A percentile compares a stretch with the other conserved stretches of the same genome.
Conservation (phyloP, 2,888 invertebrate genomes). For the Prosapia bicincta region DNA sequence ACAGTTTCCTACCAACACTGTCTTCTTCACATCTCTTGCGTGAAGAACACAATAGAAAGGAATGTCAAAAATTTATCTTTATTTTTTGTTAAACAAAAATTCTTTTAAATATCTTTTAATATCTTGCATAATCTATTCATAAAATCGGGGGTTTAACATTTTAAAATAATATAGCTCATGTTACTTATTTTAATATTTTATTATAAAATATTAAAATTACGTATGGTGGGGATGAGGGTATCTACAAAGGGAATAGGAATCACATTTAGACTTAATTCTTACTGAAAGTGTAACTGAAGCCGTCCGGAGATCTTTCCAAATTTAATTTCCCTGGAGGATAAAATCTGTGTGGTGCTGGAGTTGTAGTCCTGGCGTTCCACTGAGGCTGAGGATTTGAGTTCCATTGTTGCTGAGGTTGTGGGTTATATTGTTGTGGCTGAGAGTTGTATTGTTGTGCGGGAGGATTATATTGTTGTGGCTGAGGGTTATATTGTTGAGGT, state of each 20-base stretch:
- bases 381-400: constrained; percentile 43
- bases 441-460: constrained; percentile 50
- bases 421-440: constrained; percentile 40
- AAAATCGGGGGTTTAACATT: too few species aligned
- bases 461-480: constrained; percentile 52
- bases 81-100: too few species aligned
- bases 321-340: constrained; percentile 83
- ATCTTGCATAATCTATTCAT: too few species aligned
- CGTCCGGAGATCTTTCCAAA: constrained; percentile 82
- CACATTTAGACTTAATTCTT: constrained; percentile 34
- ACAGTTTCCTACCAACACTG: too few species aligned
- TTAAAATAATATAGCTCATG: too few species aligned
- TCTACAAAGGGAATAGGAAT: constrained; percentile 30
- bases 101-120: too few species aligned
- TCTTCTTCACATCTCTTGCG: too few species aligned
- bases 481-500: constrained; percentile 49
- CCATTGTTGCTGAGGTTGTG: constrained; percentile 42
- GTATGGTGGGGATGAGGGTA: constrained; percentile 24
- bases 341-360: constrained; percentile 68
- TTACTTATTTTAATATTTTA: constrained; percentile 13
- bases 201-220: constrained; percentile 22
- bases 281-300: constrained; percentile 67
- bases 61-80: too few species aligned
- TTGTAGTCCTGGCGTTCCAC: constrained; percentile 50
- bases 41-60: too few species aligned